phyloP scores from a whole-genome alignment of 2,797 vertebrate genomes.

The Lycodopsis pacificus region DNA sequence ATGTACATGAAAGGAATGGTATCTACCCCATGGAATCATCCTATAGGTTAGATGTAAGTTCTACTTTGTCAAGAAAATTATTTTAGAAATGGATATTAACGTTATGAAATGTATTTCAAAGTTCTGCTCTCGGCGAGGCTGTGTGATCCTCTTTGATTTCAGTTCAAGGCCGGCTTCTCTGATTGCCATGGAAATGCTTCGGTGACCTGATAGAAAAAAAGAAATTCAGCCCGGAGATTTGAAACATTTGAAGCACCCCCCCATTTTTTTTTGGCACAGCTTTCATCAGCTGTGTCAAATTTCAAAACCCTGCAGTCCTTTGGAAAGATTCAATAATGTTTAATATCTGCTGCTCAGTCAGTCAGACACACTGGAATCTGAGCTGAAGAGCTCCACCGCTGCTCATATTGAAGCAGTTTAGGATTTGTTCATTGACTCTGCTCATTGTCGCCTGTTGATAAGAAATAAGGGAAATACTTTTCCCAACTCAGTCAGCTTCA shows the following conservation, averaged over 20 bases:
- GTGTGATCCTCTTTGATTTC: constrained; percentile 56
- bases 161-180: constrained; percentile 49
- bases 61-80: constrained; percentile 13
- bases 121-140: constrained; percentile 25
- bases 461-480: constrained; percentile 52
- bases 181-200: constrained; percentile 65
- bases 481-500: constrained; percentile 45
- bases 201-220: constrained; percentile 50
- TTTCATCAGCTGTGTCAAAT: constrained; percentile 75
- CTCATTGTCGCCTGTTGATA: constrained; percentile 63
- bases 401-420: constrained; percentile 53
- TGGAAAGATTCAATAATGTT: constrained; percentile 73
- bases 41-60: constrained; percentile 17
- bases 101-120: constrained; percentile 30
- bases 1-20: not conserved
- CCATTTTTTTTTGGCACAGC: constrained; percentile 39
- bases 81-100: constrained; percentile 25
- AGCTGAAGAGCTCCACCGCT: constrained; percentile 42
- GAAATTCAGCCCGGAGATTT: constrained; percentile 63
- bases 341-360: constrained; percentile 70
- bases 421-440: constrained; percentile 60
- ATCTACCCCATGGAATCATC: not conserved
- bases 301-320: constrained; percentile 56
- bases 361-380: constrained; percentile 52
- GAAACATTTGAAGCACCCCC: constrained; percentile 57